Conservation (phyloP, 2,888 invertebrate species). For the Parasteatoda lunata region DNA sequence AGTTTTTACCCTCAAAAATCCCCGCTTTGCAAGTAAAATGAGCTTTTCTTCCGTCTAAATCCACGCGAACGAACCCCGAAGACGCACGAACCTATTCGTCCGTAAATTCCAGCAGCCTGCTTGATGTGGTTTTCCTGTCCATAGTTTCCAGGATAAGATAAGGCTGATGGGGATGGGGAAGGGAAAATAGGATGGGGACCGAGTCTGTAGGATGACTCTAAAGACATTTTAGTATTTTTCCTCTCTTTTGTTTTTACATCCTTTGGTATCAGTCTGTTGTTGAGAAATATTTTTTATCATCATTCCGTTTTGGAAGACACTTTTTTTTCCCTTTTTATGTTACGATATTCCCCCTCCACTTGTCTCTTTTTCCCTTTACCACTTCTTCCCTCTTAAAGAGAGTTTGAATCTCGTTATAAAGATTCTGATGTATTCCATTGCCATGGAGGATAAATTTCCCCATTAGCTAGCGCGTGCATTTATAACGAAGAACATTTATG, state of each 20-base stretch:
- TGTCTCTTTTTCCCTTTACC: no score
- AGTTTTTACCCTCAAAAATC: conserved; percentile 34
- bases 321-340: not conserved
- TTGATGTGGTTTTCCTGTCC: conserved; percentile 45
- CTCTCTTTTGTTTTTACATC: conserved; percentile 20
- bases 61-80: conserved; percentile 47
- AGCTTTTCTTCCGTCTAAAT: conserved; percentile 53
- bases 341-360: not conserved
- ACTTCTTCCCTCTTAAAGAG: conserved; percentile 18
- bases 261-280: conserved; percentile 7
- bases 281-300: not conserved
- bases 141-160: conserved; percentile 10
- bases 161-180: conserved; percentile 3
- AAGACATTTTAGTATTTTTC: conserved; percentile 20
- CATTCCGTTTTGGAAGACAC: not conserved
- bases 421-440: conserved; percentile 40
- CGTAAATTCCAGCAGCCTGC: conserved; percentile 40
- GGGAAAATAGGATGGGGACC: not conserved
- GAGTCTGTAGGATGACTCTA: conserved; percentile 28
- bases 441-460: conserved; percentile 41
- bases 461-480: conserved; percentile 40
- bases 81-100: conserved; percentile 39
- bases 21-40: conserved; percentile 58
- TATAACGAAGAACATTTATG: conserved; percentile 49
- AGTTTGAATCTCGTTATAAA: conserved; percentile 58